Evolutionary conservation across 1,140 invertebrate species (phyloP).

Genomic region (Caenorhabditis inopinata): DNA sequence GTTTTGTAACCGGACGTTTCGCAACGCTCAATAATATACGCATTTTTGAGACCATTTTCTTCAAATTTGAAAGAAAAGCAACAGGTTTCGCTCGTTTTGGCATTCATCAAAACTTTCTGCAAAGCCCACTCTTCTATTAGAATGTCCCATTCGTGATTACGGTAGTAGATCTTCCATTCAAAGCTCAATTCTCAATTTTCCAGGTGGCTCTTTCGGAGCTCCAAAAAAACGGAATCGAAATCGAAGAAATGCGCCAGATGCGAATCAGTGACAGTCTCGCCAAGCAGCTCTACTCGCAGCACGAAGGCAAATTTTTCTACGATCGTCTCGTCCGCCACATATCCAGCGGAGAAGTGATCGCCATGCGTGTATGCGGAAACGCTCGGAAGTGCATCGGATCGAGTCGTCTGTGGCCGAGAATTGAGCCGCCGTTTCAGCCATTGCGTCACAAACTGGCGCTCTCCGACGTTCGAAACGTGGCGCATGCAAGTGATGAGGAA

Average conservation of each 20-base stretch:
- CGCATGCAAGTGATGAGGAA: conserved; percentile 47
- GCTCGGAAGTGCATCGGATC: conserved; percentile 34
- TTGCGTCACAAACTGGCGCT: conserved; percentile 46
- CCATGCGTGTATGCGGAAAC: conserved; percentile 36
- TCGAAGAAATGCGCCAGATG: conserved; percentile 13
- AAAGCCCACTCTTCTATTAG: no score
- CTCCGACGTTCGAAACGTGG: conserved; percentile 52
- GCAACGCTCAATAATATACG: no score
- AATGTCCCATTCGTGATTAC: no score
- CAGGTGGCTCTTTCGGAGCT: conserved; percentile 1
- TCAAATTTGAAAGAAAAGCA: no score
- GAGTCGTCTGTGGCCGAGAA: conserved; percentile 13
- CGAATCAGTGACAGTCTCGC: not conserved
- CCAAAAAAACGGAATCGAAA: not conserved
- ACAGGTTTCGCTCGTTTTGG: no score
- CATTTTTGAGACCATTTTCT: no score
- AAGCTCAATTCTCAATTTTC: not conserved
- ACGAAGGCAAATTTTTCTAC: conserved; percentile 54
- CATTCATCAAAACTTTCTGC: no score
- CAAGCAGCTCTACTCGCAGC: not conserved
- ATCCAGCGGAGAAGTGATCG: conserved; percentile 44
- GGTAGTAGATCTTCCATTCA: no score
- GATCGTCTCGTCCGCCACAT: conserved; percentile 51
- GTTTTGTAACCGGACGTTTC: no score
- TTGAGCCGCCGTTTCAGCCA: not conserved